Percentiles rank a stretch among this genome's conserved stretches.
These are phyloP conservation scores for Lycaon pictus DNA, from an alignment of 2,113 vertebrate species.

Conservation along the genomic window DNA sequence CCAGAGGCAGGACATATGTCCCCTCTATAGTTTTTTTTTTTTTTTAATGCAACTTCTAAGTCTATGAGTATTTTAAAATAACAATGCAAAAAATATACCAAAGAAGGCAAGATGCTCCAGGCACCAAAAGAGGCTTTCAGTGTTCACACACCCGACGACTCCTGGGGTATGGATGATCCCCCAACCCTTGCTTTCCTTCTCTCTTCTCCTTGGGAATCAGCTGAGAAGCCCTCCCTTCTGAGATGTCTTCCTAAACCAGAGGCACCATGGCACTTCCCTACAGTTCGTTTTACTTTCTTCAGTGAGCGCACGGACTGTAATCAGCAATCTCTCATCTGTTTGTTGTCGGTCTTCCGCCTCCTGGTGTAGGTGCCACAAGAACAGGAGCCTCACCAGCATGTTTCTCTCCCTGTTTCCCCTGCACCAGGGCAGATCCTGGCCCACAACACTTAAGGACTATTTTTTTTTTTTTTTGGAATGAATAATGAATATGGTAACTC, in stretches of 20 bases:
- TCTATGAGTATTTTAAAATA: not conserved
- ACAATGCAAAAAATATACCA: not conserved
- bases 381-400: not conserved
- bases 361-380: not conserved
- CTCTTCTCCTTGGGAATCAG: not conserved
- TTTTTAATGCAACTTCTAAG: not conserved
- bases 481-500: not conserved
- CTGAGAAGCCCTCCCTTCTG: not conserved
- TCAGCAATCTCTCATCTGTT: not conserved
- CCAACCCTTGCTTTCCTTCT: not conserved
- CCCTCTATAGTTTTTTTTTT: not conserved
- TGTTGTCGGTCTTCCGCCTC: not conserved
- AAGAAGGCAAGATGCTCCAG: not conserved
- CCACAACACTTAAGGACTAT: not conserved
- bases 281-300: not conserved
- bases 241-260: not conserved
- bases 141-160: not conserved
- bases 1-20: not conserved
- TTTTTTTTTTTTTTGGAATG: conserved; percentile 8
- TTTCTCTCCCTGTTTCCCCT: not conserved
- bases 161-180: rapidly evolving
- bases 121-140: not conserved
- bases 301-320: no score
- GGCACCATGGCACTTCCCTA: no score
- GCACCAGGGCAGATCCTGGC: not conserved